Evolutionary conservation across 1,140 invertebrate species (phyloP).

Genomic region (Drosophila truncata): DNA sequence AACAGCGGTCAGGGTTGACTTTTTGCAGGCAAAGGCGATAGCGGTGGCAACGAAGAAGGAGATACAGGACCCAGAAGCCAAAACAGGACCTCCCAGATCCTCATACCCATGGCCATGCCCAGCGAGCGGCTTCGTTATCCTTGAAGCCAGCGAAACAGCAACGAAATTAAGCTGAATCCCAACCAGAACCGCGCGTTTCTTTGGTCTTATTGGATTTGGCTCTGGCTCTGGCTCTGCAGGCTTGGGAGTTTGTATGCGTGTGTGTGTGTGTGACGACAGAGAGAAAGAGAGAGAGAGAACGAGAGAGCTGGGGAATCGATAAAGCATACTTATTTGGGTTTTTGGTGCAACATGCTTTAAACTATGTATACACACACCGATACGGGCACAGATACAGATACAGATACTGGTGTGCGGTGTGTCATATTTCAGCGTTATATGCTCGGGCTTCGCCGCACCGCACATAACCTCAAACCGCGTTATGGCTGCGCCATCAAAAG

Average conservation of each 20-base stretch:
- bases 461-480: conserved; percentile 66
- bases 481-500: conserved; percentile 58
- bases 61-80: conserved; percentile 26
- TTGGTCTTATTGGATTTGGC: conserved; percentile 72
- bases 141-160: conserved; percentile 57
- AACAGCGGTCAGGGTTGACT: conserved; percentile 78
- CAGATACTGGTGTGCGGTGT: conserved; percentile 31
- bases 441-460: conserved; percentile 46
- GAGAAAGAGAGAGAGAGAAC: conserved; percentile 4
- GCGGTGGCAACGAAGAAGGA: conserved; percentile 22
- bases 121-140: conserved; percentile 15
- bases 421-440: conserved; percentile 55
- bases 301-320: conserved; percentile 63
- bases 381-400: conserved; percentile 26
- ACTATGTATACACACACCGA: conserved; percentile 38
- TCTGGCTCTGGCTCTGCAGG: conserved; percentile 20
- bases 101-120: conserved; percentile 5
- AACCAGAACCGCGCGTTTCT: conserved; percentile 61
- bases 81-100: conserved; percentile 18
- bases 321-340: conserved; percentile 82
- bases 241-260: conserved; percentile 22
- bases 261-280: conserved; percentile 14
- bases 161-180: conserved; percentile 66
- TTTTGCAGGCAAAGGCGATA: conserved; percentile 42
- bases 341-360: conserved; percentile 81